Percentiles rank a stretch among this genome's conserved stretches.
Conservation (phyloP, 2,113 vertebrate genomes). For the Sarotherodon lohbergeri region DNA sequence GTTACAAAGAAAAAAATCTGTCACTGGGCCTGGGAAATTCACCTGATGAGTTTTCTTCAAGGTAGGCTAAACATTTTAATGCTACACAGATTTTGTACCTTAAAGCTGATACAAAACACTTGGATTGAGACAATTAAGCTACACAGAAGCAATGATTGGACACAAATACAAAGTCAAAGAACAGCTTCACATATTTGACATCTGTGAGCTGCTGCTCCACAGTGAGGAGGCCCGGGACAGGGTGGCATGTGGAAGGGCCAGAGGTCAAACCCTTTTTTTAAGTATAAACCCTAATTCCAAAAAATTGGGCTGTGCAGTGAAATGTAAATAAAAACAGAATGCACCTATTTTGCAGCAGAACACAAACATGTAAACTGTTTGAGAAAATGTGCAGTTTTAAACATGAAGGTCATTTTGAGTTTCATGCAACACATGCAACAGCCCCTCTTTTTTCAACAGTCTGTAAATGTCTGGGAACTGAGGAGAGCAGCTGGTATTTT, state of each 20-base stretch:
- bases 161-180: neutral
- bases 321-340: neutral
- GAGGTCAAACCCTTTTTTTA: neutral
- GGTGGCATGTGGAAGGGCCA: rapidly evolving
- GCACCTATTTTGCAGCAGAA: neutral
- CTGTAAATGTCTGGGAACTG: neutral
- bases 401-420: neutral
- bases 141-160: neutral
- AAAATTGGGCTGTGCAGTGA: neutral
- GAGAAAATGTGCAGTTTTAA: neutral
- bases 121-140: neutral
- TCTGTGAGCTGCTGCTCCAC: neutral
- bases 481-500: neutral
- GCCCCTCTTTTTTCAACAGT: neutral
- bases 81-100: neutral
- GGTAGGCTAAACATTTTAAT: neutral
- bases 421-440: neutral
- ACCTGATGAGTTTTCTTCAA: rapidly evolving
- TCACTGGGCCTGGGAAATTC: neutral
- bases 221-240: neutral
- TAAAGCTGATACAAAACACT: neutral
- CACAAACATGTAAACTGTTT: neutral
- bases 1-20: neutral
- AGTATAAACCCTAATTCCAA: neutral
- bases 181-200: neutral